These are phyloP conservation scores for Polypterus senegalus DNA, from an alignment of 2,113 vertebrate genomes.

Conservation along the genomic window DNA sequence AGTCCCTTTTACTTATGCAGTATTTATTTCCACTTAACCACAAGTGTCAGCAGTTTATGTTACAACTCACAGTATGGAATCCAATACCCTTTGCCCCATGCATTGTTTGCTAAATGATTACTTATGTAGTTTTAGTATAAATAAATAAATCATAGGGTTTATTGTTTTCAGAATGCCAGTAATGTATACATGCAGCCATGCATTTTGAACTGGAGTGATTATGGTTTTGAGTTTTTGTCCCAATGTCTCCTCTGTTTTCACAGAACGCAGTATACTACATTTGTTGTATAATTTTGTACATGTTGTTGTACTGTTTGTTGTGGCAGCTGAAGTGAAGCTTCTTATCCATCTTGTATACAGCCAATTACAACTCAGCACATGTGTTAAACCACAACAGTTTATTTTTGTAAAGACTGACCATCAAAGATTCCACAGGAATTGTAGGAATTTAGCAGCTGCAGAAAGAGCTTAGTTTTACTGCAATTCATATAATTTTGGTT, in stretches of 20 bases:
- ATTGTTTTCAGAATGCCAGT: background rate
- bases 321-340: constrained; percentile 37
- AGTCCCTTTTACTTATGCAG: no score
- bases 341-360: constrained; percentile 50
- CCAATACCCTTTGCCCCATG: no score
- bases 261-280: constrained; percentile 22
- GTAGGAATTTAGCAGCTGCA: constrained; percentile 54
- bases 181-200: background rate
- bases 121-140: no score
- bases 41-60: no score
- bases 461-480: constrained; percentile 61
- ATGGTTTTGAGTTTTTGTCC: background rate
- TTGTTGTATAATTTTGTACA: constrained; percentile 22
- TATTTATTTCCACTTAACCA: no score
- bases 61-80: no score
- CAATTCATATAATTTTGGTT: constrained; percentile 73
- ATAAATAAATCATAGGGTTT: background rate
- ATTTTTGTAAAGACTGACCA: constrained; percentile 52
- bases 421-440: constrained; percentile 67
- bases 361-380: constrained; percentile 51
- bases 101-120: no score
- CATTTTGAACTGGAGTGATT: background rate
- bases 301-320: constrained; percentile 30
- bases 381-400: constrained; percentile 46
- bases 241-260: background rate